Evolutionary conservation across 23 tunicate genomes (phyloP).

Genomic region (Styela clava): DNA sequence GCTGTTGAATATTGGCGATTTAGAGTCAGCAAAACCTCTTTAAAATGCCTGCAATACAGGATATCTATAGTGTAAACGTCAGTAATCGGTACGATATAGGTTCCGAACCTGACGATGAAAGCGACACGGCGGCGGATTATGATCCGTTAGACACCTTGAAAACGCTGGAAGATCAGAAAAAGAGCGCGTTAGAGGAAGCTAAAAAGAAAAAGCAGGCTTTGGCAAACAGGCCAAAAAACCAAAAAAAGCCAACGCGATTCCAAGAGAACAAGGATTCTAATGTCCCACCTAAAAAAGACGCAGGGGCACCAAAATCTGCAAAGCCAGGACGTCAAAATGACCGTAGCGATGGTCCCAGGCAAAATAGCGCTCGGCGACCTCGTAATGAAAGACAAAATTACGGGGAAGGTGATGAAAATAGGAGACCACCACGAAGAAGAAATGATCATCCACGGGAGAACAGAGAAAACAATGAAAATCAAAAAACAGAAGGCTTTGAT

Average conservation of each 20-base stretch:
- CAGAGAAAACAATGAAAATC: constrained; percentile 10
- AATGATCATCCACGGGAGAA: constrained; percentile 33
- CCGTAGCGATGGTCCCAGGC: constrained; percentile 21
- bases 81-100: constrained; percentile 79
- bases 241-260: constrained; percentile 38
- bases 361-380: neutral
- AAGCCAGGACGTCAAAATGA: constrained; percentile 8
- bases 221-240: constrained; percentile 33
- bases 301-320: constrained; percentile 11
- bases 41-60: constrained; percentile 83
- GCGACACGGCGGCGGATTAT: constrained; percentile 42
- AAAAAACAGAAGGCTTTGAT: constrained; percentile 31
- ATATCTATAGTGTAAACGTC: constrained; percentile 82
- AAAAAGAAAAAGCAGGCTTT: constrained; percentile 46
- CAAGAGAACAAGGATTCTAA: constrained; percentile 75
- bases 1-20: neutral
- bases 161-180: constrained; percentile 54
- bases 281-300: constrained; percentile 45
- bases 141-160: constrained; percentile 72
- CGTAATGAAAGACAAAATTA: constrained; percentile 8
- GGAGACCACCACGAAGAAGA: constrained; percentile 60
- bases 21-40: constrained; percentile 2
- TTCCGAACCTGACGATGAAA: constrained; percentile 41
- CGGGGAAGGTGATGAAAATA: constrained; percentile 63
- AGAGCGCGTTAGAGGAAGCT: constrained; percentile 46